Conservation (phyloP, 1,140 invertebrate genomes). For the Bombus polaris region DNA sequence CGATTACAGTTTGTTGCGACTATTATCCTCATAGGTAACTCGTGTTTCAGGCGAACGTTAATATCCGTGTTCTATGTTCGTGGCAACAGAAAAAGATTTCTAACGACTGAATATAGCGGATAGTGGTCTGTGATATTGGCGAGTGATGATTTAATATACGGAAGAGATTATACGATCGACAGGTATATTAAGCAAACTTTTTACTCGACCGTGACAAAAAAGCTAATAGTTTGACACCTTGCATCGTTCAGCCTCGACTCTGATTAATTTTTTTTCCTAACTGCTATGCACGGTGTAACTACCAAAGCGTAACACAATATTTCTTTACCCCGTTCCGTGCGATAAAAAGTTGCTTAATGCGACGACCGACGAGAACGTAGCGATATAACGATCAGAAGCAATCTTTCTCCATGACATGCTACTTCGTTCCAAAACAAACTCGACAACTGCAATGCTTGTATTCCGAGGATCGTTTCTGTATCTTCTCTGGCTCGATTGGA, state of each 20-base stretch:
- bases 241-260: background rate
- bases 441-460: background rate
- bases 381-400: conserved; percentile 15
- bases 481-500: background rate
- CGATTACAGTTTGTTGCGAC: too few relatives aligned
- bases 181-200: background rate
- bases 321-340: background rate
- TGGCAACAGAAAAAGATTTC: background rate
- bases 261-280: background rate
- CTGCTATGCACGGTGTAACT: background rate
- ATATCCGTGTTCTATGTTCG: background rate
- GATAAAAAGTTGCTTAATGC: background rate
- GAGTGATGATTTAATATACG: background rate
- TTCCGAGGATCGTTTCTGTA: background rate
- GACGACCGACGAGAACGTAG: background rate
- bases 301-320: background rate
- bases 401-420: conserved; percentile 28
- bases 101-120: background rate
- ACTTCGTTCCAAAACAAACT: conserved; percentile 3
- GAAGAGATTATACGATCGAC: background rate
- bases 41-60: background rate
- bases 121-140: background rate
- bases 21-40: background rate
- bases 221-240: background rate
- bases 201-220: background rate